Evolutionary conservation across 2,888 invertebrate species (phyloP).

Genomic region (Deilephila porcellus): DNA sequence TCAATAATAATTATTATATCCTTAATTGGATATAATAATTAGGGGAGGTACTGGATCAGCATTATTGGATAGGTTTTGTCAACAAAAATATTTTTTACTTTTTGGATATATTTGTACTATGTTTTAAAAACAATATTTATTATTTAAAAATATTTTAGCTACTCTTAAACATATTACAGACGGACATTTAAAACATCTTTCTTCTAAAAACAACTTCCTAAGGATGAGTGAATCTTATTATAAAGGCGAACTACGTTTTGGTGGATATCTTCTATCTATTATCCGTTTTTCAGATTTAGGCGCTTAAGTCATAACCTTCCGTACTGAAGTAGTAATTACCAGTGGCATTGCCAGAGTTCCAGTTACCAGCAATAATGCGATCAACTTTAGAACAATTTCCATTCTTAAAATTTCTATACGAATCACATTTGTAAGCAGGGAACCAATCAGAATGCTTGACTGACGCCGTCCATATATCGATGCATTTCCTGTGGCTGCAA

Average conservation of each 20-base stretch:
- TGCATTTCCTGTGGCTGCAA: slow-evolving; percentile 72
- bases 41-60: too few relatives aligned
- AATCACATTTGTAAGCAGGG: slow-evolving; percentile 67
- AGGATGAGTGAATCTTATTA: neutral
- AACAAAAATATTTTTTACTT: too few relatives aligned
- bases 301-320: slow-evolving; percentile 52
- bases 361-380: slow-evolving; percentile 67
- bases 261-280: neutral
- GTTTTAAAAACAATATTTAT: too few relatives aligned
- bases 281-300: neutral
- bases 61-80: too few relatives aligned
- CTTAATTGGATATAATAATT: too few relatives aligned
- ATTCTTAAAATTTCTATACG: slow-evolving; percentile 62
- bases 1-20: too few relatives aligned
- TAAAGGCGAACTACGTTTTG: slow-evolving; percentile 25
- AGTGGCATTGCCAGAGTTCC: slow-evolving; percentile 71
- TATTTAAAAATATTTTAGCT: too few relatives aligned
- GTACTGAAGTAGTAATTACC: slow-evolving; percentile 75
- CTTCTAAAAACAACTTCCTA: neutral
- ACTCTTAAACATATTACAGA: too few relatives aligned
- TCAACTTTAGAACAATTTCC: slow-evolving; percentile 61
- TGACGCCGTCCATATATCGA: slow-evolving; percentile 68
- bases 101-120: neutral
- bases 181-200: neutral
- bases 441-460: slow-evolving; percentile 65